Base-by-base conservation (phyloP, 1,140 invertebrate genomes). In the Acyrthosiphon pisum region DNA sequence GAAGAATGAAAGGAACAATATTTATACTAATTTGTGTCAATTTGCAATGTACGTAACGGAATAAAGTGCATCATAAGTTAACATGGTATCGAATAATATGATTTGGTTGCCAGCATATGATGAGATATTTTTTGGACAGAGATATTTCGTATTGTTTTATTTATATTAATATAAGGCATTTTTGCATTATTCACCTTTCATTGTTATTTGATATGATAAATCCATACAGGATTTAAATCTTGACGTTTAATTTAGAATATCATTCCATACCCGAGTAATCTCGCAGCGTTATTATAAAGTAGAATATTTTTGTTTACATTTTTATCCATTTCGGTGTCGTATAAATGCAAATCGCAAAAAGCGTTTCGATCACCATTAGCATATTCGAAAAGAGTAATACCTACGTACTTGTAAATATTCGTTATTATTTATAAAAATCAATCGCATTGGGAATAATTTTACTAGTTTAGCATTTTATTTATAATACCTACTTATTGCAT, bases 351-450 rank as follows among this genome's bases (percentile, higher is more conserved):
- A 88, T 50, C 46, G 18, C 84, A n/a, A n/a, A 48, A 88, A 50
- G 6, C 46, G n/a, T 88, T 88, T 88, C 46, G 22, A 88, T 88
- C 46, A 35, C n/a, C 86, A 88, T 88, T 88, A 88, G 44, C 86
- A 88, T 88, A 88, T 88, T 88, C 26, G 44, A n/a, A 46, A 46
- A 87, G 30, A n/a, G 41, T n/a, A 87, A 48, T 87, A n/a, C 30
- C 60, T 76, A 76, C 14, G 14, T 76, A 76, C 30, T 87, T n/a
- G 84, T 46, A 46, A 7, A 87, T 87, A 87, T 87, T 87, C 84
- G 84, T 48, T 46, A 87, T 46, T 48, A 87, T 87, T 87, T 87
- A 87, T 87, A 87, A 88, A 50, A 88, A 50, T 50, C 86, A 50
- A 88, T 88, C n/a, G 1, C n/a, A 48, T 88, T 8, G 46, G 23